A percentile compares a stretch with the other conserved stretches of the same genome.
phyloP scores from a whole-genome alignment of 1,140 invertebrate genomes.

The Armadillidium nasatum region DNA sequence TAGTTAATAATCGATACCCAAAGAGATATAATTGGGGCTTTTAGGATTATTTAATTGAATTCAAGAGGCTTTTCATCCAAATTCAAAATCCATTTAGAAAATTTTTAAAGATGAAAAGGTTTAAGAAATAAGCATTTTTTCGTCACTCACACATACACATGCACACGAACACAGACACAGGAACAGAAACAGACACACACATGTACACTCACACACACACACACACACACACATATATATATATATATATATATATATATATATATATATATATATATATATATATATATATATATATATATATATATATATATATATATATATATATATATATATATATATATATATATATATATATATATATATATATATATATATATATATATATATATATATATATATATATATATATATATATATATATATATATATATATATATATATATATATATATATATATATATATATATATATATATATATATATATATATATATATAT shows the following conservation, averaged over 20 bases:
- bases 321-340: slow-evolving; percentile 22
- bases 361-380: background rate
- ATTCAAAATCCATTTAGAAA: too few species aligned
- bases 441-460: slow-evolving; percentile 18
- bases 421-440: slow-evolving; percentile 16
- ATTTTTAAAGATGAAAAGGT: too few species aligned
- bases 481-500: background rate
- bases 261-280: slow-evolving; percentile 5
- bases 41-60: too few species aligned
- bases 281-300: slow-evolving; percentile 7
- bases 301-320: slow-evolving; percentile 22
- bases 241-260: background rate
- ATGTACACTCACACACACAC: too few species aligned
- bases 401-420: slow-evolving; percentile 12
- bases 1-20: too few species aligned
- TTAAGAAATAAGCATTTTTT: too few species aligned
- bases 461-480: slow-evolving; percentile 15
- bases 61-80: too few species aligned
- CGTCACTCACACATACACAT: too few species aligned
- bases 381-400: background rate
- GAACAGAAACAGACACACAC: too few species aligned
- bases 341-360: slow-evolving; percentile 17
- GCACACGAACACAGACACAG: too few species aligned
- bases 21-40: too few species aligned
- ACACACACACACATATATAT: too few species aligned